Evolutionary conservation across 1,140 invertebrate genomes (phyloP).

Genomic region (Pristionchus pacificus): DNA sequence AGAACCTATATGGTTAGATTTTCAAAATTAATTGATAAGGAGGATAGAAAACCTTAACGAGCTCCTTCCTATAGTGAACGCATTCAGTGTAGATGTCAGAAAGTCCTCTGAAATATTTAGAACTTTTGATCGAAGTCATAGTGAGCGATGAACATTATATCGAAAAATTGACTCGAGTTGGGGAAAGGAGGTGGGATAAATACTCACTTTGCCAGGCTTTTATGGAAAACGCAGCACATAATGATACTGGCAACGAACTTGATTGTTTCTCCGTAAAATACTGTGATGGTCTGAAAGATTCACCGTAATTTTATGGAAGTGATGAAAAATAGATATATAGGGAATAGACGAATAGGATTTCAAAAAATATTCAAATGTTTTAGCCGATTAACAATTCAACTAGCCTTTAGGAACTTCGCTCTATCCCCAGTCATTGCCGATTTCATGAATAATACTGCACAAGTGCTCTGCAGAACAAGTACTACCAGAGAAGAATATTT

Average conservation of each 20-base stretch:
- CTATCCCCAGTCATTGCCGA: constrained; percentile 45
- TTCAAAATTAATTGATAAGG: too few relatives aligned
- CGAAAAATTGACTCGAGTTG: too few relatives aligned
- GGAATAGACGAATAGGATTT: too few relatives aligned
- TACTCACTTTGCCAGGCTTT: constrained; percentile 60
- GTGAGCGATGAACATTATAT: too few relatives aligned
- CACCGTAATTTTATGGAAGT: too few relatives aligned
- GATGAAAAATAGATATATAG: too few relatives aligned
- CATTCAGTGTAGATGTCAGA: background rate
- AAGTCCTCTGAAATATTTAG: background rate
- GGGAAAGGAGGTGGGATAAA: too few relatives aligned
- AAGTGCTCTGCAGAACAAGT: constrained; percentile 52
- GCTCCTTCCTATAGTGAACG: background rate
- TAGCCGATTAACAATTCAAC: too few relatives aligned
- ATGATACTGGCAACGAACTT: constrained; percentile 79
- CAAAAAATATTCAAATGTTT: too few relatives aligned
- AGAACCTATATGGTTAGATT: constrained; percentile 78
- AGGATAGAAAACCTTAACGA: background rate
- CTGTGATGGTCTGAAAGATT: constrained; percentile 66
- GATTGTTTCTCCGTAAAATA: constrained; percentile 85
- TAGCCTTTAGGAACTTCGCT: constrained; percentile 44
- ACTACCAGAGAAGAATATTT: constrained; percentile 54
- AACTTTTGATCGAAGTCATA: too few relatives aligned
- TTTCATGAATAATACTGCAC: constrained; percentile 49
- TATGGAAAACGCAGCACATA: constrained; percentile 75